Percentiles rank a stretch among this genome's conserved stretches.
phyloP scores from a whole-genome alignment of 2,113 vertebrate genomes.

The Rhegmatorhina hoffmannsi region DNA sequence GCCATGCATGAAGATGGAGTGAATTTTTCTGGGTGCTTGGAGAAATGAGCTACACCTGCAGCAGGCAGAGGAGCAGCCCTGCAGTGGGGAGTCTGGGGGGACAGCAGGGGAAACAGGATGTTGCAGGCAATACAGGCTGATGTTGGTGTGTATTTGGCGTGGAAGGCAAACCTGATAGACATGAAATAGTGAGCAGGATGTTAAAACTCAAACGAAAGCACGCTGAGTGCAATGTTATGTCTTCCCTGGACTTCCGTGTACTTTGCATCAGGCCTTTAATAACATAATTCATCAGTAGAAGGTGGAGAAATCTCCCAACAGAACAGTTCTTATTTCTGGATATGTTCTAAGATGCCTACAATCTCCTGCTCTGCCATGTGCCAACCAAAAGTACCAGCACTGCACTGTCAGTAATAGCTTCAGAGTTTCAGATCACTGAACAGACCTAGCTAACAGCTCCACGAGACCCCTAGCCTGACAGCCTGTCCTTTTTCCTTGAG shows the following conservation, averaged over 20 bases:
- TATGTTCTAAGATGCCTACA: not conserved
- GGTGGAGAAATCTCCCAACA: not conserved
- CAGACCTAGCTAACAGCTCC: not conserved
- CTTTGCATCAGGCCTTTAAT: not conserved
- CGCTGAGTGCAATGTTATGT: not conserved
- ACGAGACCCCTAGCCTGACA: not conserved
- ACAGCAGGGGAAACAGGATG: not conserved
- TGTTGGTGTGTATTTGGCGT: not conserved
- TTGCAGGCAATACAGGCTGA: not conserved
- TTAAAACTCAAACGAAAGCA: not conserved
- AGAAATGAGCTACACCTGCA: not conserved
- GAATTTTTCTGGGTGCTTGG: not conserved
- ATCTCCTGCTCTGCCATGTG: not conserved
- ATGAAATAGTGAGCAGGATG: not conserved
- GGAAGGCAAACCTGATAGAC: not conserved
- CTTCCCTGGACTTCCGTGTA: not conserved
- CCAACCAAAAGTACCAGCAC: not conserved
- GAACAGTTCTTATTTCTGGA: not conserved
- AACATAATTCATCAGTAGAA: not conserved
- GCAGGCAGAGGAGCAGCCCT: not conserved
- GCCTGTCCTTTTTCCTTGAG: not conserved
- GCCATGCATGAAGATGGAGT: not conserved
- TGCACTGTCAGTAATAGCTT: not conserved
- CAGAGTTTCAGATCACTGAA: not conserved
- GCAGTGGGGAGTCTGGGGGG: rapidly evolving